Conservation (phyloP, 1,140 invertebrate species). For the Thaumetopoea pityocampa region DNA sequence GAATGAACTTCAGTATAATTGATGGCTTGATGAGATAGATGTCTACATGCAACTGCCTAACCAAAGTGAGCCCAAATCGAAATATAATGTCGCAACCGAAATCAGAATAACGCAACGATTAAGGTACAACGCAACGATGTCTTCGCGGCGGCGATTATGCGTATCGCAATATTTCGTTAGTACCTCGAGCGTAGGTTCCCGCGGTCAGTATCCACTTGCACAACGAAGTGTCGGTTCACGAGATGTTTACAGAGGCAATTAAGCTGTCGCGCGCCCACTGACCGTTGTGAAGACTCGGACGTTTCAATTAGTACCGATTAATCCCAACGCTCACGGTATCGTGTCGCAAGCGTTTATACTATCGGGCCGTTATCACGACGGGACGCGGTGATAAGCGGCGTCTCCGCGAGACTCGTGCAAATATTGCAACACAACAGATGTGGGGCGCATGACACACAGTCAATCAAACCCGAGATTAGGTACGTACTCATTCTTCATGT, state of each 20-base stretch:
- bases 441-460: conserved; percentile 10
- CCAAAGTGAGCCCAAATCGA: too few relatives aligned
- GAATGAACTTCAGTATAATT: conserved; percentile 7
- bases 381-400: conserved; percentile 14
- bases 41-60: too few relatives aligned
- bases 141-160: conserved; percentile 9
- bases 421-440: conserved; percentile 18
- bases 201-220: conserved; percentile 29
- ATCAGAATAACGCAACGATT: conserved; percentile 12
- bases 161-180: conserved; percentile 19
- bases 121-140: conserved; percentile 20
- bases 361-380: conserved; percentile 20
- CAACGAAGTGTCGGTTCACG: conserved; percentile 25
- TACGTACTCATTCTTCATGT: too few relatives aligned
- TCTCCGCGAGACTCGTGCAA: conserved; percentile 18
- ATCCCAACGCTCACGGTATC: conserved; percentile 10
- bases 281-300: conserved; percentile 25
- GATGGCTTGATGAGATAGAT: too few relatives aligned
- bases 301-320: conserved; percentile 32
- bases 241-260: conserved; percentile 36
- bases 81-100: conserved; percentile 25
- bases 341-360: conserved; percentile 20
- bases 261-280: conserved; percentile 24
- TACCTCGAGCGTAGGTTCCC: conserved; percentile 18
- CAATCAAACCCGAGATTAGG: too few relatives aligned